Conservation (phyloP, 1,140 invertebrate species). For the Bombus waltoni region DNA sequence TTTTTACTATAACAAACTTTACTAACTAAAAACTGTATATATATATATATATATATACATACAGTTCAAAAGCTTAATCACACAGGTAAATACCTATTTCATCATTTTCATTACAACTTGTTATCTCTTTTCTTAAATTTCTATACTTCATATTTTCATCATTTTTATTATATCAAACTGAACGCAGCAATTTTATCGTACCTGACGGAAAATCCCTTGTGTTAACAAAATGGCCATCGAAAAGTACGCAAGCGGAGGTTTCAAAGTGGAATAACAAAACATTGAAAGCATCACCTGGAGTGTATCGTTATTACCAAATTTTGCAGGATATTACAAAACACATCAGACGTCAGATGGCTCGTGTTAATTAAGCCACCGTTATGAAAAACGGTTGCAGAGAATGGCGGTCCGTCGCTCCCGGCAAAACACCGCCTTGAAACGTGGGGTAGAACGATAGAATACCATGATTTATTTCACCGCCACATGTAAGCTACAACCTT, state of each 20-base stretch:
- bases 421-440: constrained; percentile 28
- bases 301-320: constrained; percentile 51
- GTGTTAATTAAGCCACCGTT: constrained; percentile 57
- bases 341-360: constrained; percentile 44
- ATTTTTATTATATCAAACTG: not conserved
- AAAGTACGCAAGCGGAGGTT: not conserved
- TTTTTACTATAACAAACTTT: not conserved
- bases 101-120: not conserved
- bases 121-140: not conserved
- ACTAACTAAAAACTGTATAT: not conserved
- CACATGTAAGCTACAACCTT: not conserved
- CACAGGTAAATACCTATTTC: not conserved
- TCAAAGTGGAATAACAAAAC: constrained; percentile 18
- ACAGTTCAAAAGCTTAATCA: not conserved
- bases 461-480: constrained; percentile 34
- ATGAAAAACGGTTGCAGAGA: constrained; percentile 49
- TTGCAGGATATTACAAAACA: constrained; percentile 54
- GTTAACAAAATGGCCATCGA: constrained; percentile 2
- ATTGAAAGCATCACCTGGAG: constrained; percentile 39
- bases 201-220: no score
- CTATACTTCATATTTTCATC: not conserved
- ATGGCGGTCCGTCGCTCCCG: constrained; percentile 24
- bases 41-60: not conserved
- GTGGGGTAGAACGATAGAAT: constrained; percentile 27
- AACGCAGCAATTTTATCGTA: not conserved